phyloP scores from a whole-genome alignment of 2,888 invertebrate genomes.

The Andrena minutula region DNA sequence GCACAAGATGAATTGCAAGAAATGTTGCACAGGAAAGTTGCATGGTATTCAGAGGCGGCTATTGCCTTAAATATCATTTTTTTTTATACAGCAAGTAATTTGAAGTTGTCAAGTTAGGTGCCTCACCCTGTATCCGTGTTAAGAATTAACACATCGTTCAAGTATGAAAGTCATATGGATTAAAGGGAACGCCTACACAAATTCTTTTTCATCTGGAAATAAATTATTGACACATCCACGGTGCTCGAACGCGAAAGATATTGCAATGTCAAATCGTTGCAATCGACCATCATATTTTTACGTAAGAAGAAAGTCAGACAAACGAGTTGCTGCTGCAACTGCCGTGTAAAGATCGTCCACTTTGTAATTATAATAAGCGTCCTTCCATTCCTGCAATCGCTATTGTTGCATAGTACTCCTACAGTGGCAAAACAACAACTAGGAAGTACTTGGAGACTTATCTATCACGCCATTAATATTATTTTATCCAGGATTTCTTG shows the following conservation, averaged over 20 bases:
- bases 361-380: slow-evolving; percentile 68
- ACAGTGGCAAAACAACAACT: background rate
- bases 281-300: slow-evolving; percentile 53
- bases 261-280: slow-evolving; percentile 16
- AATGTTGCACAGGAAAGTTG: no score
- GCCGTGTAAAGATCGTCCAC: slow-evolving; percentile 45
- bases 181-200: background rate
- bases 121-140: background rate
- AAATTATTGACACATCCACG: background rate
- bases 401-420: background rate
- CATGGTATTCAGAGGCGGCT: no score
- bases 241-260: slow-evolving; percentile 29
- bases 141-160: background rate
- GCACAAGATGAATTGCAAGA: no score
- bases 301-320: slow-evolving; percentile 61
- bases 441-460: slow-evolving; percentile 1
- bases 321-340: slow-evolving; percentile 17
- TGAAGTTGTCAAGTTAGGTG: no score
- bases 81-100: no score
- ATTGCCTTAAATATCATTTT: no score
- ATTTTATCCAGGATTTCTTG: background rate
- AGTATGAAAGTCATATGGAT: background rate
- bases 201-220: slow-evolving; percentile 12
- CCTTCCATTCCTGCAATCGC: slow-evolving; percentile 63
- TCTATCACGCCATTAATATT: background rate